These are phyloP conservation scores for Lineus longissimus DNA, from an alignment of 1,140 invertebrate species.

Conservation along the genomic window DNA sequence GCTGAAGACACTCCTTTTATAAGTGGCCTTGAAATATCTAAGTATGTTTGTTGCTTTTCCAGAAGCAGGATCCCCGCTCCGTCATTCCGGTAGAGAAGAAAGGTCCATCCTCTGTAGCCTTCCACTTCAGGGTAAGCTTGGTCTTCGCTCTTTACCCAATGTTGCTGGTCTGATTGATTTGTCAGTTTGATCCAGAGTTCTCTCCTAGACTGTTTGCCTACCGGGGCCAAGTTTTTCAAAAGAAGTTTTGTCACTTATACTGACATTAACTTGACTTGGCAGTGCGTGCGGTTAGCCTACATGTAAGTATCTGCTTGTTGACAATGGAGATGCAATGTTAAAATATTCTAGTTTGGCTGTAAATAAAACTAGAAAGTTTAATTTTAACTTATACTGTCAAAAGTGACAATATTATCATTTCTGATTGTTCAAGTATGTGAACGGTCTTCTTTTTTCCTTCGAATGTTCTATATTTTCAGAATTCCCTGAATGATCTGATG, in stretches of 20 bases:
- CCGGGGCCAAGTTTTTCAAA: not conserved
- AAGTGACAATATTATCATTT: too few species aligned
- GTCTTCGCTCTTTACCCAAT: not conserved
- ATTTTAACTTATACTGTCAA: too few species aligned
- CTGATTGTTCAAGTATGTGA: too few species aligned
- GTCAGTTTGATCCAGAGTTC: not conserved
- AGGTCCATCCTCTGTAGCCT: slow-evolving; percentile 34
- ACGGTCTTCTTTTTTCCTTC: too few species aligned
- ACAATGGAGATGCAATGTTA: too few species aligned
- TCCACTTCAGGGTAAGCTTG: slow-evolving; percentile 34
- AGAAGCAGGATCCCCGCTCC: slow-evolving; percentile 15
- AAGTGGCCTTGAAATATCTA: too few species aligned
- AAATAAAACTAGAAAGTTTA: too few species aligned
- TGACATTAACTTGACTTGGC: too few species aligned
- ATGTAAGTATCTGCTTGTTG: too few species aligned
- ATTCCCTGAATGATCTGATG: slow-evolving; percentile 37
- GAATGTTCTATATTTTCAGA: slow-evolving; percentile 27
- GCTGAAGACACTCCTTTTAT: too few species aligned
- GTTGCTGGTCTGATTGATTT: not conserved
- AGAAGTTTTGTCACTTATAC: too few species aligned
- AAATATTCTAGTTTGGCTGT: too few species aligned
- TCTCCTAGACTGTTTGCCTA: not conserved
- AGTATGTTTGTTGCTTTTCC: slow-evolving; percentile 26
- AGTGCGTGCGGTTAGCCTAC: not conserved
- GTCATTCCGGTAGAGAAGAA: slow-evolving; percentile 15